Base-by-base conservation (phyloP, 2,113 vertebrate genomes). In the Hemichromis elongatus region DNA sequence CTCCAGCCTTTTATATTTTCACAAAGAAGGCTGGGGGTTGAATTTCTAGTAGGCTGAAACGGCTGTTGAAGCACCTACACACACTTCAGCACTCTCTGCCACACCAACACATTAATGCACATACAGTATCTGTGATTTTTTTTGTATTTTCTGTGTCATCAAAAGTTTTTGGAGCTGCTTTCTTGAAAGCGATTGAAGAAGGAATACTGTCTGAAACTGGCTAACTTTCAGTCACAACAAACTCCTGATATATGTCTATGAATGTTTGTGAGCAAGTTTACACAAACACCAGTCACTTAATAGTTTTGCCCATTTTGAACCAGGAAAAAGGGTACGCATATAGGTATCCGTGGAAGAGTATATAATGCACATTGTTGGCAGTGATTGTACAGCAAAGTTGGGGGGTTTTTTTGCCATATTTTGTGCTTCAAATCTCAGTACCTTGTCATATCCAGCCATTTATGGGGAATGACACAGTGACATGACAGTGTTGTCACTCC, bases 61-160 rank as follows among this genome's bases (percentile, higher is more conserved):
- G 13, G 79, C 88, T 91, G 56, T 86, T 83, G 52, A 85, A 86
- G 53, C 87, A 80, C 82, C 86, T 86, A 85, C 86, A 89, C 77
- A 77, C 83, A 90, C 81, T 89, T 52, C 53, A 87, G 73, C 21
- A 45, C 80, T 52, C 52, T 79, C 68, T 86, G 61, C 47, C 2
- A 79, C 85, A 59, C 79, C 77, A 9, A 85, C 83, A 80, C 85
- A 78, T 24, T 52, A 78, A 87, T 79, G 40, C 75, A 21, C 37
- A 78, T 45, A 61, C 7, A 63, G n/a, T 50, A 40, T 30, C 70
- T 75, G 3, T 54, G 35, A 82, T 82, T 85, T 77, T 37, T 3
- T 77, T 37, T 3, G 6, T 21, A 16, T 59, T 79, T 81, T 50
- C 21, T 54, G 40, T 47, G 10, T 47, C 50, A 54, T 88, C 19